These are phyloP conservation scores for Archilochus colubris DNA, from an alignment of 2,113 vertebrate genomes.

Conservation along the genomic window DNA sequence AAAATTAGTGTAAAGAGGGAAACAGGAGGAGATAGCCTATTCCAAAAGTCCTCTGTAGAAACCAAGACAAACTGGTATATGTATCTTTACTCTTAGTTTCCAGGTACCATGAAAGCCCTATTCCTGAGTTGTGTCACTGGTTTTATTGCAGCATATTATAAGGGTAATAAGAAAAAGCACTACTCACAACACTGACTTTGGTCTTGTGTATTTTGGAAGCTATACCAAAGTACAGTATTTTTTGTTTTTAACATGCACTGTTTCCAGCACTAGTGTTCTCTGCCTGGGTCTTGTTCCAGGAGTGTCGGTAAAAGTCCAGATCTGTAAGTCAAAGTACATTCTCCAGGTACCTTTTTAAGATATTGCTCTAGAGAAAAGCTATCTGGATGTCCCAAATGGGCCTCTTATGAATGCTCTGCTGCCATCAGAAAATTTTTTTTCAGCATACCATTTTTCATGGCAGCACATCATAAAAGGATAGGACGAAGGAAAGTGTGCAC, in stretches of 20 bases:
- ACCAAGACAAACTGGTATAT: not conserved
- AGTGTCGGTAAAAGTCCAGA: not conserved
- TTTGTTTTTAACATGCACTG: fast-evolving
- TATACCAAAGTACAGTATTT: not conserved
- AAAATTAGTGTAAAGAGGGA: not conserved
- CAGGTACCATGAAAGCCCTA: not conserved
- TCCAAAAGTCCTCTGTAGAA: not conserved
- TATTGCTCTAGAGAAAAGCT: not conserved
- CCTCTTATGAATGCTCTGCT: not conserved
- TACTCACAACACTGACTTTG: not conserved
- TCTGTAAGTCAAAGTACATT: not conserved
- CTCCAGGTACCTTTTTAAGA: not conserved
- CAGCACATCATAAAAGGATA: fast-evolving
- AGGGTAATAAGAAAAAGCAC: not conserved
- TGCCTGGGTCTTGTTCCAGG: not conserved
- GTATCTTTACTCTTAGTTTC: fast-evolving
- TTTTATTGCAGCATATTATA: not conserved
- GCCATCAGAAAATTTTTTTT: not conserved
- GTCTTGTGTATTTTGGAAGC: not conserved
- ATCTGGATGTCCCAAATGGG: not conserved
- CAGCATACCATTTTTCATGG: not conserved
- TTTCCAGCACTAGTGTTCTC: not conserved
- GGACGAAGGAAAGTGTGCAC: not conserved
- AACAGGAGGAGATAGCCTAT: not conserved
- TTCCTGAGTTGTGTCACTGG: not conserved